Percentiles rank a stretch among this genome's conserved stretches.
Conservation (phyloP, 2,888 invertebrate genomes). For the Drosophila algonquin region DNA sequence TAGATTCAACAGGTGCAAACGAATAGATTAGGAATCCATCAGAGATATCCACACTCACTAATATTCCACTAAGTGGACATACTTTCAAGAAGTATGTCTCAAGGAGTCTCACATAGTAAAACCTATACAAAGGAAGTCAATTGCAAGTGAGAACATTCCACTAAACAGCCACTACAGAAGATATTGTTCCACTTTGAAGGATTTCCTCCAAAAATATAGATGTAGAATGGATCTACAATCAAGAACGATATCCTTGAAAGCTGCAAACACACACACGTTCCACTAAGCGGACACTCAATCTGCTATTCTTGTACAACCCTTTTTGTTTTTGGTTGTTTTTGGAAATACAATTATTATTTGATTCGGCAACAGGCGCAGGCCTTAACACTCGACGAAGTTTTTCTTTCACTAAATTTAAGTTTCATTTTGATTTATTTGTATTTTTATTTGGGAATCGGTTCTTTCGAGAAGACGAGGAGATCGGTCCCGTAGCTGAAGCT, state of each 20-base stretch:
- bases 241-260: background rate
- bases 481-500: background rate
- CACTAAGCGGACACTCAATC: slow-evolving; percentile 22
- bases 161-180: background rate
- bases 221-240: background rate
- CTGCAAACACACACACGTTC: background rate
- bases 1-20: background rate
- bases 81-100: too few species aligned
- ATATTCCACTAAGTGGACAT: background rate
- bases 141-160: too few species aligned
- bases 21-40: background rate
- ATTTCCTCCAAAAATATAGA: background rate
- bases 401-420: slow-evolving; percentile 17
- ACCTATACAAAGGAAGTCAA: too few species aligned
- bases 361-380: slow-evolving; percentile 9
- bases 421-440: slow-evolving; percentile 40
- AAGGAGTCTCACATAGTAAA: too few species aligned
- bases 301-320: slow-evolving; percentile 46
- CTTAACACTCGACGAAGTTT: slow-evolving; percentile 11
- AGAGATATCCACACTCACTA: background rate
- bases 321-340: background rate
- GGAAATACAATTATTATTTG: slow-evolving; percentile 31
- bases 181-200: background rate
- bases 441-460: slow-evolving; percentile 20
- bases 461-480: slow-evolving; percentile 24